Percentiles rank a stretch among this genome's conserved stretches.
Evolutionary conservation across 2,888 invertebrate species (phyloP).

Genomic region (Pachycephus smyrnensis): DNA sequence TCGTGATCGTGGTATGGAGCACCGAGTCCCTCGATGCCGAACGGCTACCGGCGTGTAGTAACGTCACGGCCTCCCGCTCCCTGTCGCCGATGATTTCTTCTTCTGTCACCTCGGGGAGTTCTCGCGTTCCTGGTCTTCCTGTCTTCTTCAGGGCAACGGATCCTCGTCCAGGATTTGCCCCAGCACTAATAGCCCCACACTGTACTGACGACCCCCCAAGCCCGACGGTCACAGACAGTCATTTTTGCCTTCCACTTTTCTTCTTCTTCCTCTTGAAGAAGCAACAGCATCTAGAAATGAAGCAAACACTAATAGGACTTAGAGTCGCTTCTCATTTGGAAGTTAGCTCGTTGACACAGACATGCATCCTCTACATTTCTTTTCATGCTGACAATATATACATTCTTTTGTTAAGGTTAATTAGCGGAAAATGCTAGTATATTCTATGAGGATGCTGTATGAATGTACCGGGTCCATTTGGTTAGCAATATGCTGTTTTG

Average conservation of each 20-base stretch:
- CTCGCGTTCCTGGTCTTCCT: conserved; percentile 21
- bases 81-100: conserved; percentile 30
- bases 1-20: conserved; percentile 66
- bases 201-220: conserved; percentile 70
- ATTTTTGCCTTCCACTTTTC: conserved; percentile 92
- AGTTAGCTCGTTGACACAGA: conserved; percentile 38
- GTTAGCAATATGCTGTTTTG: neutral
- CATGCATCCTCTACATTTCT: conserved; percentile 36
- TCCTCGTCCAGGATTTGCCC: conserved; percentile 25
- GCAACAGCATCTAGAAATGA: conserved; percentile 93
- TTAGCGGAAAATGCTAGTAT: neutral
- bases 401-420: neutral
- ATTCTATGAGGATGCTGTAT: neutral
- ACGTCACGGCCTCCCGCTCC: conserved; percentile 72
- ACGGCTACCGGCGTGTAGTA: conserved; percentile 74
- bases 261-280: conserved; percentile 99
- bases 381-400: neutral
- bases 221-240: conserved; percentile 81
- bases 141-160: conserved; percentile 18
- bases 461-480: neutral
- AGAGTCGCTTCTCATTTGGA: conserved; percentile 54
- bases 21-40: conserved; percentile 75
- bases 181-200: conserved; percentile 60
- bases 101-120: conserved; percentile 24
- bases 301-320: conserved; percentile 67